phyloP scores from a whole-genome alignment of 2,113 vertebrate genomes.

The Dryoscopus gambensis region DNA sequence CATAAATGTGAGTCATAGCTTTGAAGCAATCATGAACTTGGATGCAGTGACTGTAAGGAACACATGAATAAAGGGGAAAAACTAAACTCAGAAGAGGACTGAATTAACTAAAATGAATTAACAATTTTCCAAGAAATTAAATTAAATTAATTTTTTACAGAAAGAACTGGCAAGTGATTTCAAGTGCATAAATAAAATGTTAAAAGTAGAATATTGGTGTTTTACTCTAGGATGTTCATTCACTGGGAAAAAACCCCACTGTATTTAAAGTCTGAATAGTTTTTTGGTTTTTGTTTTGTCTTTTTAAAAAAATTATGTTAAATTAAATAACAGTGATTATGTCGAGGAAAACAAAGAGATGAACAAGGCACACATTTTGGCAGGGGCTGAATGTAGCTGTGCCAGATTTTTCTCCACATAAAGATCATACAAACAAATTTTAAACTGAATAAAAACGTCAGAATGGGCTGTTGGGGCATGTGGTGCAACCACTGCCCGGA shows the following conservation, averaged over 20 bases:
- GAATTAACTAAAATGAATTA: background rate
- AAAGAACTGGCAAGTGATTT: background rate
- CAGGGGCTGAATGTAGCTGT: background rate
- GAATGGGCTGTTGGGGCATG: rapidly evolving
- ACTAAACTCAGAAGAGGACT: background rate
- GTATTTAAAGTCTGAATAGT: background rate
- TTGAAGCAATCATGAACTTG: background rate
- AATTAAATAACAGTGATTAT: background rate
- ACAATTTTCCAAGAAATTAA: background rate
- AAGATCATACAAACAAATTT: background rate
- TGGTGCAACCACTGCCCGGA: background rate
- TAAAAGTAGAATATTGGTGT: background rate
- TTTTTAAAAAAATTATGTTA: background rate
- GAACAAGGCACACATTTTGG: background rate
- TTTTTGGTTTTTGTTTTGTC: background rate
- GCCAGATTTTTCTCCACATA: background rate
- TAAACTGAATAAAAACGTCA: rapidly evolving
- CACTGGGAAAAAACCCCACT: background rate
- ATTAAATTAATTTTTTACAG: background rate
- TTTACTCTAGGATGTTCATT: background rate
- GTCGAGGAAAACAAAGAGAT: background rate
- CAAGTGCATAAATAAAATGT: background rate
- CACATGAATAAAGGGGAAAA: background rate
- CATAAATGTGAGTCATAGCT: background rate
- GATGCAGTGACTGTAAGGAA: background rate